Percentiles rank a stretch among this genome's conserved stretches.
phyloP scores from a whole-genome alignment of 37 sponge, comb jelly and placozoan genomes.

The Ianthella basta region DNA sequence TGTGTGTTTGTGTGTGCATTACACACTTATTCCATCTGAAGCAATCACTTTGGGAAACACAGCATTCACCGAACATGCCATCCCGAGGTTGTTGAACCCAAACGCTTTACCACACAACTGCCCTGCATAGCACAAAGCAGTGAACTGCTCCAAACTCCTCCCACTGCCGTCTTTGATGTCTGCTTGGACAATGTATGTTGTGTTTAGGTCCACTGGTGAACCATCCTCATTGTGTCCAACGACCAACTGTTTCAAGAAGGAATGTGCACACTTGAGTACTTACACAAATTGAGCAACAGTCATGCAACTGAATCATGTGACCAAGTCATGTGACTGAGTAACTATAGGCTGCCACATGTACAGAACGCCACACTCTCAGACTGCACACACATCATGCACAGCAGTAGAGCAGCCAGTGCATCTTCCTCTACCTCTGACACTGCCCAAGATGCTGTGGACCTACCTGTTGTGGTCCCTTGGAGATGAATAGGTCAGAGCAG shows the following conservation, averaged over 20 bases:
- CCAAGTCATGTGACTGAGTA: no score
- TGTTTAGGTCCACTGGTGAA: neutral
- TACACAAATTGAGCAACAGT: no score
- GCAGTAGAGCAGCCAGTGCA: no score
- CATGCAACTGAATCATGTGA: no score
- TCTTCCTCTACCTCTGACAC: no score
- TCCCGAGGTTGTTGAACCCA: conserved; percentile 37
- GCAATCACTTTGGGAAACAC: conserved; percentile 47
- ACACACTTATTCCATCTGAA: neutral
- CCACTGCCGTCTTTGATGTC: neutral
- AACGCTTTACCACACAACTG: conserved; percentile 56
- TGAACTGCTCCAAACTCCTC: conserved; percentile 37
- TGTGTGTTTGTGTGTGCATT: neutral
- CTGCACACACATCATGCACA: no score
- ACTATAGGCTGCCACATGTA: no score
- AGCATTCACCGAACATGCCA: conserved; percentile 46
- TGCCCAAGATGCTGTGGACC: no score
- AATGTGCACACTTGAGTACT: no score
- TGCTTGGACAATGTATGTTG: conserved; percentile 34
- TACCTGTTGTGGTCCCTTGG: neutral
- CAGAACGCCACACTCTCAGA: no score
- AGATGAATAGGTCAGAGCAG: conserved; percentile 36
- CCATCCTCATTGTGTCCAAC: conserved; percentile 65
- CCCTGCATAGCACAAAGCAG: conserved; percentile 50
- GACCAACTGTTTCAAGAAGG: conserved; percentile 11